Evolutionary conservation across 2,888 invertebrate genomes (phyloP).

Genomic region (Drosophila dives): DNA sequence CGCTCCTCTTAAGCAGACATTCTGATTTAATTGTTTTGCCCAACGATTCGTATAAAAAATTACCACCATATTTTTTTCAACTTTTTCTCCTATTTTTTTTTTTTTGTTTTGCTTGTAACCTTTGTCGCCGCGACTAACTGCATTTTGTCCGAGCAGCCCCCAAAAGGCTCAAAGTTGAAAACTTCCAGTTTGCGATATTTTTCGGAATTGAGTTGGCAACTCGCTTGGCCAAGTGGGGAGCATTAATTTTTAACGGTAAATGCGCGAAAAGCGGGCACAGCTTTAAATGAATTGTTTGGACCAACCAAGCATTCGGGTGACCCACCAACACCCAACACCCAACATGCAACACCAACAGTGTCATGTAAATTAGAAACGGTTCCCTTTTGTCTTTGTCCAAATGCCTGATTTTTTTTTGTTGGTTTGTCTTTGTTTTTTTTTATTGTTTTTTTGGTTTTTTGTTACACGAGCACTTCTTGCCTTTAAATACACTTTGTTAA

Average conservation of each 20-base stretch:
- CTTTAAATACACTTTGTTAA: conserved; percentile 37
- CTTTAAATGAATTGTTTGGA: conserved; percentile 72
- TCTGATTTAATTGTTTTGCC: conserved; percentile 80
- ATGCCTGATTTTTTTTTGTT: conserved; percentile 3
- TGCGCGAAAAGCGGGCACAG: conserved; percentile 72
- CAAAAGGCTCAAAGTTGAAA: conserved; percentile 17
- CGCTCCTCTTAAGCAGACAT: conserved; percentile 64
- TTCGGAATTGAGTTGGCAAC: conserved; percentile 76
- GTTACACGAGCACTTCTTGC: conserved; percentile 49
- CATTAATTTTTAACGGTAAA: conserved; percentile 83
- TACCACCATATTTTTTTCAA: conserved; percentile 40
- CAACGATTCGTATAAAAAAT: conserved; percentile 58
- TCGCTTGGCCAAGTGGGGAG: conserved; percentile 66
- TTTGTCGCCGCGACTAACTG: conserved; percentile 33
- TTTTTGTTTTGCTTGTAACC: neutral
- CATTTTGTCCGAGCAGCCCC: conserved; percentile 27
- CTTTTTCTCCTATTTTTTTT: conserved; percentile 5
- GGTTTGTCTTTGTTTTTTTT: neutral
- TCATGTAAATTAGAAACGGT: conserved; percentile 79
- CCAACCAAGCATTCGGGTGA: conserved; percentile 22
- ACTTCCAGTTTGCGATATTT: conserved; percentile 58
- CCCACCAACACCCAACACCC: conserved; percentile 2
- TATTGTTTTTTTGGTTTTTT: conserved; percentile 26
- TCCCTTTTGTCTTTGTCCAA: conserved; percentile 57
- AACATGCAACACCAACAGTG: conserved; percentile 19